These are phyloP conservation scores for Crepidodera aurea DNA, from an alignment of 2,888 invertebrate species.

Conservation along the genomic window DNA sequence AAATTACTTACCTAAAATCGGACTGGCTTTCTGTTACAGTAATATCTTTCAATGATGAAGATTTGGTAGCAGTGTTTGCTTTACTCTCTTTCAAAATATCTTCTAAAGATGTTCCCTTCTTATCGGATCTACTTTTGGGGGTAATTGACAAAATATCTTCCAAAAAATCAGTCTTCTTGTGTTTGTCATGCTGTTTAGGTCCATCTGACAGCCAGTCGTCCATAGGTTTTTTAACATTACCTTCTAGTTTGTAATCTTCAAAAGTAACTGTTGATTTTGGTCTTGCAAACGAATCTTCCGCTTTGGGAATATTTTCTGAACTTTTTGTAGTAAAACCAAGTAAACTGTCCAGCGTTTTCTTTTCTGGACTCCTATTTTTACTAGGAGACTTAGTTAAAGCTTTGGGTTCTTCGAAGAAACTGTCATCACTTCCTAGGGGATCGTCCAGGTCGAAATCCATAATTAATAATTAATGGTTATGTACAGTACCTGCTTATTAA, in stretches of 20 bases:
- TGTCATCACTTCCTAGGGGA: slow-evolving; percentile 74
- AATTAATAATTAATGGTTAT: slow-evolving; percentile 13
- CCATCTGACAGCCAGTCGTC: slow-evolving; percentile 54
- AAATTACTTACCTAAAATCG: slow-evolving; percentile 30
- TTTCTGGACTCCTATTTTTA: slow-evolving; percentile 50
- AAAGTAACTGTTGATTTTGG: slow-evolving; percentile 34
- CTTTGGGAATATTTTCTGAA: slow-evolving; percentile 15
- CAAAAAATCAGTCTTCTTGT: slow-evolving; percentile 52
- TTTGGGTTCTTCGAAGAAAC: slow-evolving; percentile 73
- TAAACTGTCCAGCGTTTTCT: slow-evolving; percentile 52
- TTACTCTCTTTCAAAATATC: slow-evolving; percentile 55
- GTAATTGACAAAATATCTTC: slow-evolving; percentile 54
- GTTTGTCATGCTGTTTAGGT: slow-evolving; percentile 43
- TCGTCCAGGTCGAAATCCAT: slow-evolving; percentile 62
- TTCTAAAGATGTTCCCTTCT: slow-evolving; percentile 52
- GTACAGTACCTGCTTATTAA: not conserved
- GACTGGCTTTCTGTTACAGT: slow-evolving; percentile 28
- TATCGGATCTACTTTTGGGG: slow-evolving; percentile 45
- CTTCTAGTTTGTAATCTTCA: slow-evolving; percentile 32
- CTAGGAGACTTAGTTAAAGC: slow-evolving; percentile 47
- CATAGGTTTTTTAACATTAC: slow-evolving; percentile 32
- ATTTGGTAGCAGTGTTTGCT: slow-evolving; percentile 22
- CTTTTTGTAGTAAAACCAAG: slow-evolving; percentile 43
- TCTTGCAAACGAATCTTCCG: slow-evolving; percentile 19
- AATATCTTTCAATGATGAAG: slow-evolving; percentile 31